These are phyloP conservation scores for Kryphioiulus occultus DNA, from an alignment of 2,888 invertebrate genomes.

Conservation along the genomic window DNA sequence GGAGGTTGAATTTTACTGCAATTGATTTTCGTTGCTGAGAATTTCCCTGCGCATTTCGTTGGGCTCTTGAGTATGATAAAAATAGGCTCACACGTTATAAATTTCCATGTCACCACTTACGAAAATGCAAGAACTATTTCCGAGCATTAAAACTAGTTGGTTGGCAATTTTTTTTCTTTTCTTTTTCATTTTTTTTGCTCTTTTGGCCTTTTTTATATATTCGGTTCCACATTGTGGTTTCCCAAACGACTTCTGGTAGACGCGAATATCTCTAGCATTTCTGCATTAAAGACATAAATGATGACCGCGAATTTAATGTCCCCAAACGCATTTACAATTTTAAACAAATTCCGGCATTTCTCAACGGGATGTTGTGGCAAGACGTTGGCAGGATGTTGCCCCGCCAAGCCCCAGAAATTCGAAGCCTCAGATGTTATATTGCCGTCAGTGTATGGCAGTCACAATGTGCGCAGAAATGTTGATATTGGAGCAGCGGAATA, in stretches of 20 bases:
- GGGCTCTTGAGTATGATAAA: background rate
- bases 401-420: background rate
- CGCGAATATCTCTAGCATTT: background rate
- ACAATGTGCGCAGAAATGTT: no score
- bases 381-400: background rate
- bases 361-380: background rate
- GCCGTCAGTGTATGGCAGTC: no score
- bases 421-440: background rate
- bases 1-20: background rate
- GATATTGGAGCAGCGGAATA: no score
- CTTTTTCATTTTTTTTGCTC: background rate
- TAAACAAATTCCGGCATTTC: constrained; percentile 1
- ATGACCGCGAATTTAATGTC: constrained; percentile 27
- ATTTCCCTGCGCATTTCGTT: background rate
- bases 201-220: background rate
- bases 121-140: constrained; percentile 19
- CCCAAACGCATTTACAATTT: constrained; percentile 12
- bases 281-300: background rate
- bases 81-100: background rate
- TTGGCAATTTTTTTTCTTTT: background rate
- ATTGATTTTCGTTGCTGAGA: background rate
- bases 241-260: background rate
- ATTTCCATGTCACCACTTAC: background rate
- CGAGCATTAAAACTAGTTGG: constrained; percentile 11
- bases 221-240: background rate